phyloP scores from a whole-genome alignment of 2,113 vertebrate genomes.

The Oceanodroma tethys region DNA sequence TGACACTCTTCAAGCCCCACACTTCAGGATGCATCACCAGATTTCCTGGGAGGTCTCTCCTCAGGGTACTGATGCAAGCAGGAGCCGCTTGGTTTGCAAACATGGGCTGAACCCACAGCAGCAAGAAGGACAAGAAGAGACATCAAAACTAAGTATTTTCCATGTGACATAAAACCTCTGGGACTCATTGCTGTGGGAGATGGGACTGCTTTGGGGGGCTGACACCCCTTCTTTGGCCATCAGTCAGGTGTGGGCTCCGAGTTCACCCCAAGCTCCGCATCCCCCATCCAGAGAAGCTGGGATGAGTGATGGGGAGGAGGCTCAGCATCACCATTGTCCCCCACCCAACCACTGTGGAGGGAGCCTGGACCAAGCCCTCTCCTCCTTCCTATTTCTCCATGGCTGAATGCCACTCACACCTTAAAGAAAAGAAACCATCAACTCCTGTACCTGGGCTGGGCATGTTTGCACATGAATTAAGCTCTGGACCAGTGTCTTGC shows the following conservation, averaged over 20 bases:
- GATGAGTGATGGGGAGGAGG: background rate
- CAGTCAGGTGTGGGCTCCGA: background rate
- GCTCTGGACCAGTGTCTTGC: background rate
- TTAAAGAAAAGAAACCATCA: background rate
- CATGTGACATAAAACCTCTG: background rate
- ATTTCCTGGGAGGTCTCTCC: background rate
- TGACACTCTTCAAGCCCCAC: background rate
- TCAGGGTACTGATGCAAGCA: background rate
- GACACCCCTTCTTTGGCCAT: background rate
- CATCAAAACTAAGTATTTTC: background rate
- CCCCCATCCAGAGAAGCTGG: background rate
- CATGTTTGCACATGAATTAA: background rate
- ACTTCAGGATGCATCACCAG: accelerated
- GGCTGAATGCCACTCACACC: background rate
- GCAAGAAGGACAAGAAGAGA: background rate
- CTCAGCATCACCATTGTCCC: background rate
- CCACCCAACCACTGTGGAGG: background rate
- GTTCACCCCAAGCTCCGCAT: background rate
- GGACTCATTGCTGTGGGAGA: background rate
- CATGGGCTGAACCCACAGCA: background rate
- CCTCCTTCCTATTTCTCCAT: background rate
- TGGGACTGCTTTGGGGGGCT: background rate
- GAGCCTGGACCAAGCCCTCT: background rate
- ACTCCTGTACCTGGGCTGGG: background rate
- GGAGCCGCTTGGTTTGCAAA: background rate